phyloP scores from a whole-genome alignment of 2,113 vertebrate species.

The Pungitius pungitius region DNA sequence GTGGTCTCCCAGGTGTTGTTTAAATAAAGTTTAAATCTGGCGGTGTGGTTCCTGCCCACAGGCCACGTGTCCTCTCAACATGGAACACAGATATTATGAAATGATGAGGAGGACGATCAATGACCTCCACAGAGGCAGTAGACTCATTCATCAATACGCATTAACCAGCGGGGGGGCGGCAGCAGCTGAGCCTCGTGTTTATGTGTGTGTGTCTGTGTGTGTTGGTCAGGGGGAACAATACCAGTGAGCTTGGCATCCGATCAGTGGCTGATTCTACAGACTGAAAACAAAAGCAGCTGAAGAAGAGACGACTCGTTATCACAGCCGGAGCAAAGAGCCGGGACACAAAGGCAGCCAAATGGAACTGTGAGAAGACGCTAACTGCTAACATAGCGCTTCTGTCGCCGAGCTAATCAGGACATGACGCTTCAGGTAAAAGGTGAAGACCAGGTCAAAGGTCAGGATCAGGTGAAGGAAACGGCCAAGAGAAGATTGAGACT shows the following conservation, averaged over 20 bases:
- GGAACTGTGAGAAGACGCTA: constrained; percentile 26
- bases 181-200: constrained; percentile 11
- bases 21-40: constrained; percentile 33
- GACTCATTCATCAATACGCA: constrained; percentile 56
- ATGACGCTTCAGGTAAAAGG: no score
- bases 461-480: no score
- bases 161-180: constrained; percentile 32
- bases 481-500: background rate
- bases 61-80: constrained; percentile 18
- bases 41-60: background rate
- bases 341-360: constrained; percentile 32
- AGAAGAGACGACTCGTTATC: constrained; percentile 31
- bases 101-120: constrained; percentile 26
- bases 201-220: constrained; percentile 7
- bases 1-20: background rate
- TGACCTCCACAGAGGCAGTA: constrained; percentile 40
- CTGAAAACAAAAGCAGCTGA: constrained; percentile 9
- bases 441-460: no score
- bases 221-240: constrained; percentile 8
- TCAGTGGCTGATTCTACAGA: background rate
- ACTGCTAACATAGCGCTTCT: constrained; percentile 12
- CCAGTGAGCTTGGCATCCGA: constrained; percentile 4
- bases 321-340: constrained; percentile 8
- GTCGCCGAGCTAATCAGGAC: constrained; percentile 4
- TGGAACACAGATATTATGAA: constrained; percentile 27